Percentiles rank a stretch among this genome's conserved stretches.
phyloP scores from a whole-genome alignment of 2,113 vertebrate species.

The Equus przewalskii region DNA sequence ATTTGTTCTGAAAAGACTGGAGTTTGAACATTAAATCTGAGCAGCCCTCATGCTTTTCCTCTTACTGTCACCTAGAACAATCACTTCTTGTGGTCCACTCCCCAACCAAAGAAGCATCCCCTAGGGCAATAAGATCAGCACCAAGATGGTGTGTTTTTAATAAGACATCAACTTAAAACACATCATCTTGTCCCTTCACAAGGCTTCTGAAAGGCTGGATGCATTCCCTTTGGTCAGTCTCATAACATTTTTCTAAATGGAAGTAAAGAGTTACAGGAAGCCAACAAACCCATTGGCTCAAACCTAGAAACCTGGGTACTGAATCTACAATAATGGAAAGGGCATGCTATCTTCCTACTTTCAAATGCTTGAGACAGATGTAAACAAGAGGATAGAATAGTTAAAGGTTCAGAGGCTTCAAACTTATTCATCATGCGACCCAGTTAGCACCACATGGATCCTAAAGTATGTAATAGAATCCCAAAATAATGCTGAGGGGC shows the following conservation, averaged over 20 bases:
- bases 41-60: slow-evolving; percentile 8
- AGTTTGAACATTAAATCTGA: slow-evolving; percentile 70
- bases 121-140: background rate
- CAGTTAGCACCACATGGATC: background rate
- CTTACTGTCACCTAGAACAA: slow-evolving; percentile 48
- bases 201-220: background rate
- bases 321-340: background rate
- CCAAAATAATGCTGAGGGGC: background rate
- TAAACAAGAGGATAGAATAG: background rate
- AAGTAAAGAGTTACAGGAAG: slow-evolving; percentile 40
- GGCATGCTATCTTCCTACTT: background rate
- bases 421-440: background rate
- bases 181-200: background rate
- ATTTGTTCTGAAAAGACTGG: slow-evolving; percentile 73
- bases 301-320: background rate
- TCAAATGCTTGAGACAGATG: background rate
- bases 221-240: background rate
- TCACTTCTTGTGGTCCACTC: background rate
- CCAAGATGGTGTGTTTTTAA: slow-evolving; percentile 12
- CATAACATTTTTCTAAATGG: background rate
- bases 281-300: background rate
- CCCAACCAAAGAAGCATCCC: background rate
- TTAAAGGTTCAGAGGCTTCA: background rate
- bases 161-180: slow-evolving; percentile 6
- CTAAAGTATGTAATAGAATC: background rate